Conservation (phyloP, 1,140 invertebrate genomes). For the Ylistrum balloti region DNA sequence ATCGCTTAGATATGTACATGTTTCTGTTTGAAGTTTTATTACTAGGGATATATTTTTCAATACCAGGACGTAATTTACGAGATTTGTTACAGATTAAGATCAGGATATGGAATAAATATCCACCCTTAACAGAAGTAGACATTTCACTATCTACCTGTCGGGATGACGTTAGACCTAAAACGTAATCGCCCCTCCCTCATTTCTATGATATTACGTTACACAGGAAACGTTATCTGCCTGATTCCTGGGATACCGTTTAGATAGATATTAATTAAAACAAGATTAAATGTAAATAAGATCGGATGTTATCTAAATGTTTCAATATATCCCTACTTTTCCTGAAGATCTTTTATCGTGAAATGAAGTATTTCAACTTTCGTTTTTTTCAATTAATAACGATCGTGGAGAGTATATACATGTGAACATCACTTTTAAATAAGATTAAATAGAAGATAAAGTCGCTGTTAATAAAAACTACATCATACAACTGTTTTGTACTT, state of each 20-base stretch:
- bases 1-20: background rate
- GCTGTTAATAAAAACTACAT: no score
- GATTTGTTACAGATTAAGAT: background rate
- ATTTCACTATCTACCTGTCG: background rate
- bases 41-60: background rate
- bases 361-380: no score
- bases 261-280: background rate
- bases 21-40: background rate
- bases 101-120: background rate
- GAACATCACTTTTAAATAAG: no score
- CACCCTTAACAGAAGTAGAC: no score
- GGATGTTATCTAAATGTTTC: background rate
- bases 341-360: background rate
- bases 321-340: background rate
- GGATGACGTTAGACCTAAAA: background rate
- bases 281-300: background rate
- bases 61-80: background rate
- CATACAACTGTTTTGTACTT: no score
- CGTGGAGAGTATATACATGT: no score
- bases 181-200: background rate
- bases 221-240: background rate
- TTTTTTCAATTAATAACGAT: no score
- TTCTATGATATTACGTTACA: background rate
- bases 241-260: background rate
- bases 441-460: no score